Percentiles rank a stretch among this genome's conserved stretches.
Evolutionary conservation across 2,113 vertebrate species (phyloP).

Genomic region (Glareola pratincola): DNA sequence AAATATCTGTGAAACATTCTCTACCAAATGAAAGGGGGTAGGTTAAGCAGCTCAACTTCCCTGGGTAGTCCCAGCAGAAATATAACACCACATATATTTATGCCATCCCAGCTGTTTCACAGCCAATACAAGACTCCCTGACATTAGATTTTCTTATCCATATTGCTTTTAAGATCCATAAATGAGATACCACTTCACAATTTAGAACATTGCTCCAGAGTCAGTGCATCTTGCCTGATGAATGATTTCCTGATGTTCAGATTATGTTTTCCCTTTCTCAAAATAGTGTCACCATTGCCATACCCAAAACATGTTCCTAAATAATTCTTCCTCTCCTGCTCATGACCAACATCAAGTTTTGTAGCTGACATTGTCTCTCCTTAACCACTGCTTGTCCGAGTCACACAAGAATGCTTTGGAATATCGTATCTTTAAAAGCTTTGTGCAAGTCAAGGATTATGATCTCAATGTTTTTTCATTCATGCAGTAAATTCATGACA

Average conservation of each 20-base stretch:
- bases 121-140: not conserved
- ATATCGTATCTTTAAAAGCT: not conserved
- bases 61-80: not conserved
- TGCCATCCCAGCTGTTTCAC: not conserved
- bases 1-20: not conserved
- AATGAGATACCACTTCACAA: not conserved
- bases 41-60: not conserved
- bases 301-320: not conserved
- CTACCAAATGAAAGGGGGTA: not conserved
- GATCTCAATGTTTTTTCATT: not conserved
- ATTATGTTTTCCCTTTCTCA: not conserved
- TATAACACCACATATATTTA: not conserved
- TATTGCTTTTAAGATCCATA: not conserved
- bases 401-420: not conserved
- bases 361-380: not conserved
- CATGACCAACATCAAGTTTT: not conserved
- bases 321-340: not conserved
- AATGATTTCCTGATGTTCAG: not conserved
- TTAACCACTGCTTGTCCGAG: not conserved
- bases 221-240: not conserved
- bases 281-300: not conserved
- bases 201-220: not conserved
- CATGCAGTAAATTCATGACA: not conserved
- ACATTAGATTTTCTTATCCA: not conserved
- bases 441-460: not conserved